Conservation (phyloP, 37 sponge, comb jelly and placozoan genomes). For the Diacarnus erythraeanus region DNA sequence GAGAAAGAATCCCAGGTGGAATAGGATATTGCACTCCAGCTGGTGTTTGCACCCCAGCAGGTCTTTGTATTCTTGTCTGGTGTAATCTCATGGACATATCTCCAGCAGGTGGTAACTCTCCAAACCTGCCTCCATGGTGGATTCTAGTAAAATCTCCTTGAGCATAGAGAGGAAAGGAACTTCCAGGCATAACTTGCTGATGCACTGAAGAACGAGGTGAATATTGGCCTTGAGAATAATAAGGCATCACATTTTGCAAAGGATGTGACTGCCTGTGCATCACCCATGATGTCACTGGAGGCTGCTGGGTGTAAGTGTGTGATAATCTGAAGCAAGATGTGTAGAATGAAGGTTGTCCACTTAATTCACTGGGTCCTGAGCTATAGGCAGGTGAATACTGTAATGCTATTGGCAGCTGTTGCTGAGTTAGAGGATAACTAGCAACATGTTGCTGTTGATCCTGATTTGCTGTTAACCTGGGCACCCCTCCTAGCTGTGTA, state of each 20-base stretch:
- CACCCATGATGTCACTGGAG: background rate
- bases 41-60: background rate
- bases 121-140: background rate
- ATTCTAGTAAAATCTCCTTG: background rate
- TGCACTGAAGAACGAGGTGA: background rate
- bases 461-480: too few relatives aligned
- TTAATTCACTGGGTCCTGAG: too few relatives aligned
- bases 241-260: background rate
- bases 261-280: constrained; percentile 30
- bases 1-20: too few relatives aligned
- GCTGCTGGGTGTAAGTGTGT: background rate
- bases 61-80: background rate
- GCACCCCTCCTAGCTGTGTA: too few relatives aligned
- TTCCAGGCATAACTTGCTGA: background rate
- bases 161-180: background rate
- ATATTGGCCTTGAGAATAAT: background rate
- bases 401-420: too few relatives aligned
- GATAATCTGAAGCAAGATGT: too few relatives aligned
- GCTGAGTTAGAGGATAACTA: too few relatives aligned
- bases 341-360: too few relatives aligned
- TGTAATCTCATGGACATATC: background rate
- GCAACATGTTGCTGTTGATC: too few relatives aligned
- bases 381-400: too few relatives aligned
- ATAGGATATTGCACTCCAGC: too few relatives aligned
- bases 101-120: background rate